Base-by-base conservation (phyloP, 2,888 invertebrate genomes). In the Syrphus vitripennis region DNA sequence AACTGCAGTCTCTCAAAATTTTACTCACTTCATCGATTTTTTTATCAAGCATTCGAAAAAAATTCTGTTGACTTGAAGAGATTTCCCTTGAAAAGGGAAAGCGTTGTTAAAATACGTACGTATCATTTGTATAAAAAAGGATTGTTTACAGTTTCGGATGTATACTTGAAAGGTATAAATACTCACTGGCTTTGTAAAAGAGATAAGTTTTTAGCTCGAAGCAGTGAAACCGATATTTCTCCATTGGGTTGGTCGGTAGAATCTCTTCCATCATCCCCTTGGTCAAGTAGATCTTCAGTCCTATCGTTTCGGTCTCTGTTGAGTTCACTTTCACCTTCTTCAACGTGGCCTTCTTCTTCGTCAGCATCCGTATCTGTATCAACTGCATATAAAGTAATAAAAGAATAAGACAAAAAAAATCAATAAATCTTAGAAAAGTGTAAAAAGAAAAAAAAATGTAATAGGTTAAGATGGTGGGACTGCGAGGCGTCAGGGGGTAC, bases 11-110 rank as follows among this genome's bases (percentile, higher is more conserved):
- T 31, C 6, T 21, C 6, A 26, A 63, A 76, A 14, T 70, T 34
- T 16, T 88, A 93, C 94, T 94, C 93, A 97, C 97, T 93, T 95
- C 96, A 92, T 97, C 97, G 90, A 98, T 97, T 94, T 97, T 97
- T 90, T 97, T 97, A 91, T 98, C 98, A 89, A 98, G 94, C 97
- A 97, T 97, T 92, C 95, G 96, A 94, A 98, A 98, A 93, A 98
- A 98, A 91, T 98, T 97, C 91, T 97, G 95, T 93, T 98, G 98
- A 92, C 98, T 98, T 87, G 95, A 95, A 83, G 97, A 97, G 91
- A 97, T 95, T 94, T 97, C 97, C 92, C 97, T 97, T 95, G 67
- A 95, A 87, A 79, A 87, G 82, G 82, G 77, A 78, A 74, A 79
- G 75, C 75, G 69, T 87, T 79, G 69, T 70, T 83, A 78, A 70